Evolutionary conservation across 2,113 vertebrate genomes (phyloP), one percentile per base, ranked within the genome.

Genomic region (Channa argus): DNA sequence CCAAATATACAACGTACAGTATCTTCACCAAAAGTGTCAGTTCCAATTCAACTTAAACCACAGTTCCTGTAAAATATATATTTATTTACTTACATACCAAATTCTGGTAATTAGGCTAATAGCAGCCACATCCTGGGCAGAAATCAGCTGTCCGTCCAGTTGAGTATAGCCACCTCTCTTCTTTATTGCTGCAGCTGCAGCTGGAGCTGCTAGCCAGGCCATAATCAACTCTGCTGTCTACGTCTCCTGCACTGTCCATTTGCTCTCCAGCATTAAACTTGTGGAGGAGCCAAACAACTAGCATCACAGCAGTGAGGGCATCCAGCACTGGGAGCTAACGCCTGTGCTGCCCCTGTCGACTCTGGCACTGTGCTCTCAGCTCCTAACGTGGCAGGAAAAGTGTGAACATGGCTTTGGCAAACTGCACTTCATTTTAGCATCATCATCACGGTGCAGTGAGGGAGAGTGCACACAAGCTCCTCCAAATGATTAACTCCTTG

Each of bases 131-230:
- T 79, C 54, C 67, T 61, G 59, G 71, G 58, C 41, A 85, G 47
- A 67, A 54, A 79, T 76, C 59, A 67, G 71, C 62, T 63, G 52
- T 59, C 60, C 49, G 41, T 83, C 61, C 69, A 66, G 37, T 71
- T 73, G 56, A 84, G 62, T 34, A 67, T 63, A 87, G 73, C 84
- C 86, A 83, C 79, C 83, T 90, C 79, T 90, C 79, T 87, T 88
- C 88, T 89, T 71, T 89, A 82, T 79, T 78, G 43, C 79, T 89
- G 85, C 84, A 88, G 87, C 89, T 91, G 81, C 79, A 91, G 82
- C 79, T 71, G 83, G 79, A 82, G 83, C 79, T 74, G 49, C 73
- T 73, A 68, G 83, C 85, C 84, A 92, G 79, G 71, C 70, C 72
- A 84, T 86, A 92, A 89, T 90, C 80, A 91, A 83, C 85, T 80